Evolutionary conservation across 2,113 vertebrate species (phyloP), one percentile per base, ranked within the genome.

Genomic region (Dipodomys spectabilis): DNA sequence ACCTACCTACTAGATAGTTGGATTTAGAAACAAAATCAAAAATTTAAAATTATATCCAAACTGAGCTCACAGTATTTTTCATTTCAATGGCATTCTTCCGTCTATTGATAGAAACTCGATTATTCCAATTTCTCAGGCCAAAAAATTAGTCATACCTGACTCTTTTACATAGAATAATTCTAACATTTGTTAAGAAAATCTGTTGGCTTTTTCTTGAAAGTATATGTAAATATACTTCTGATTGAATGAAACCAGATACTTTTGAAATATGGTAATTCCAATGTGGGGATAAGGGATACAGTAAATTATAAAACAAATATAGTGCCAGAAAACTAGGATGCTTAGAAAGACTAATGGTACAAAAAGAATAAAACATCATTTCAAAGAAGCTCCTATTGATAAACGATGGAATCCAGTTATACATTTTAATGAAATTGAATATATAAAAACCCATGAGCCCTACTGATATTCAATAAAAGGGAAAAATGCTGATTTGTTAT

Each of bases 21-120:
- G 90, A 92, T 39, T 81, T 85, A 64, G 5, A 91, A 45, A 11
- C 88, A 2, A 32, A 84, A 60, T 65, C 79, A 93, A 85, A 90
- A 53, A 88, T 57, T 86, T 18, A 78, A 93, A 82, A 45, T 92
- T 4, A 71, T 64, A 6, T 28, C 3, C 25, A 93, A 75, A 19
- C 27, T 74, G 27, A 92, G 60, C 30, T 82, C 0, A 71, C 16
- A 0, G 18, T 2, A 23, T 23, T 67, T 73, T 2, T 8, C 53
- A 13, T 28, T 94, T 90, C 44, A 79, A n/a, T 10, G 35, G 32
- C 8, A 72, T 44, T 18, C 25, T 75, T 74, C n/a, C 5, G 28
- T 79, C 49, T 74, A 20, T 19, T 32, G 57, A 90, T 35, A 62
- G 25, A 18, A 39, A 85, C 27, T 65, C 53, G 6, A 13, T 16